phyloP scores from a whole-genome alignment of 2,797 vertebrate genomes.

The Sardinella longiceps region DNA sequence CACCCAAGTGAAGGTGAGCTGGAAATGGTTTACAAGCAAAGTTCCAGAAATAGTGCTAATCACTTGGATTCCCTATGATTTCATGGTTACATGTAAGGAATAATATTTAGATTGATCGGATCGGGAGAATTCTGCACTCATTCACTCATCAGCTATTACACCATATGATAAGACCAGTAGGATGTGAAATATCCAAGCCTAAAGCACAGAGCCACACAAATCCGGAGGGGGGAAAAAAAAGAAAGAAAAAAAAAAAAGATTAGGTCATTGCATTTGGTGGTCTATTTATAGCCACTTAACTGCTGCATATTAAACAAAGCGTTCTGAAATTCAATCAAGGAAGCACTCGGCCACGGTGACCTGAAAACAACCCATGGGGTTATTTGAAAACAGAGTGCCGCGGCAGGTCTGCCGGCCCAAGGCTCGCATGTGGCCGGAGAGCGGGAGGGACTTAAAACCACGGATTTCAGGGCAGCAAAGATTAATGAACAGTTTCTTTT shows the following conservation, averaged over 20 bases:
- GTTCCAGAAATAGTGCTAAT: conserved; percentile 46
- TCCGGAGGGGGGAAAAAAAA: no score
- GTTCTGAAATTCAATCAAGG: conserved; percentile 78
- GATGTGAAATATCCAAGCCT: conserved; percentile 55
- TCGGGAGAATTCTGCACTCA: conserved; percentile 56
- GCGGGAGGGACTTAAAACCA: conserved; percentile 68
- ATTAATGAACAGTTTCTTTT: conserved; percentile 81
- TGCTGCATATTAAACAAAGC: conserved; percentile 78
- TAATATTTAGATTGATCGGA: conserved; percentile 65
- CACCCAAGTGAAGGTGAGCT: not conserved
- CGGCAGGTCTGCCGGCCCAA: conserved; percentile 55
- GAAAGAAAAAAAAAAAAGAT: conserved; percentile 77
- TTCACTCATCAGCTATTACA: conserved; percentile 65
- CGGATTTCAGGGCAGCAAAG: conserved; percentile 69
- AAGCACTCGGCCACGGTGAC: conserved; percentile 74
- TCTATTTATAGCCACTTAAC: conserved; percentile 77
- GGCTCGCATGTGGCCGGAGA: conserved; percentile 72
- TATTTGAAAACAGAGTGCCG: conserved; percentile 68
- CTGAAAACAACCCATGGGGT: conserved; percentile 74
- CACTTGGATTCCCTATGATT: conserved; percentile 47
- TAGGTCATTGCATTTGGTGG: conserved; percentile 70
- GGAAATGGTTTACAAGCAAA: conserved; percentile 29
- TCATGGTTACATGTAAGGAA: conserved; percentile 55
- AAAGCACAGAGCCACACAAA: not conserved
- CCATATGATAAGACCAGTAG: conserved; percentile 60